Percentiles rank a stretch among this genome's conserved stretches.
Evolutionary conservation across 2,113 vertebrate species (phyloP).

Genomic region (Pluvianellus socialis): DNA sequence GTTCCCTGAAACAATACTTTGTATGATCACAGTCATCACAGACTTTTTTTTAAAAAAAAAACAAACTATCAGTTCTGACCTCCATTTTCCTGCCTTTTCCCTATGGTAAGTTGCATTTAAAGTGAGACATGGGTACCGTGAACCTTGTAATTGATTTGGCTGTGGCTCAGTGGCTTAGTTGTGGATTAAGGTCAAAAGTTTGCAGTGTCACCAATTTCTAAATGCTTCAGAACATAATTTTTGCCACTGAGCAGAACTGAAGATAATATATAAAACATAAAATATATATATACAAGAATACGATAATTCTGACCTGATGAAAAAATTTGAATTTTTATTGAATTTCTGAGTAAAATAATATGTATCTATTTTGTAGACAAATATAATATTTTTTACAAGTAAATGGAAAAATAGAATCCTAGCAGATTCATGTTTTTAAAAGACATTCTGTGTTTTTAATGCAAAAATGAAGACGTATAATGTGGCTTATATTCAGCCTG

Average conservation of each 20-base stretch:
- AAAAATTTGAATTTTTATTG: background rate
- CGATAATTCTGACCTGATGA: background rate
- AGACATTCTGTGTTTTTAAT: background rate
- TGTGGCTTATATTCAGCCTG: background rate
- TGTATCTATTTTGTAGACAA: background rate
- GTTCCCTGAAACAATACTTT: background rate
- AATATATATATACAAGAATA: background rate
- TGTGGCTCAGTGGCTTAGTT: background rate
- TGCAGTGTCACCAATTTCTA: background rate
- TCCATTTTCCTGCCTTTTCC: background rate
- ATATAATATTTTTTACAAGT: background rate
- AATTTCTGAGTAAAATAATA: background rate
- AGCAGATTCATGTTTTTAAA: background rate
- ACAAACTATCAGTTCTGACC: background rate
- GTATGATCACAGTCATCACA: background rate
- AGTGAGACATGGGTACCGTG: accelerated
- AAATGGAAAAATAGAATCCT: background rate
- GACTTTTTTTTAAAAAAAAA: background rate
- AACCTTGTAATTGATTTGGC: background rate
- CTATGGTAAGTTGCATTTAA: background rate
- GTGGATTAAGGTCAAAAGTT: background rate
- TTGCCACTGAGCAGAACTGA: background rate
- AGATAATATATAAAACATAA: background rate
- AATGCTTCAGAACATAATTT: background rate
- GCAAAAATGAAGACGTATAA: background rate